Evolutionary conservation across 2,113 vertebrate genomes (phyloP).

Genomic region (chimpanzee (Pan troglodytes)): NHGRI_mPanTro3-v2.1_pri NC_072415.2:39731001-39731500

Average conservation of each 20-base stretch:
- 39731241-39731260: neutral
- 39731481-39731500: neutral
- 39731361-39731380: neutral
- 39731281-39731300: neutral
- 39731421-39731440: neutral
- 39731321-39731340: neutral
- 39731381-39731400: neutral
- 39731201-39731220: neutral
- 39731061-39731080: neutral
- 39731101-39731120: neutral
- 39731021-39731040: neutral
- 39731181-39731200: neutral
- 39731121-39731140: neutral
- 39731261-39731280: slow-evolving; percentile 1
- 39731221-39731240: neutral
- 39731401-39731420: neutral
- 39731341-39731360: neutral
- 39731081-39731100: neutral
- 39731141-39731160: neutral
- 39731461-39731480: neutral
- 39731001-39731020: neutral
- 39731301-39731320: slow-evolving; percentile 32
- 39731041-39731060: neutral
- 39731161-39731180: neutral
- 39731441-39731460: neutral